These are phyloP conservation scores for Bombus soroeensis DNA, from an alignment of 1,140 invertebrate species.

Conservation along the genomic window DNA sequence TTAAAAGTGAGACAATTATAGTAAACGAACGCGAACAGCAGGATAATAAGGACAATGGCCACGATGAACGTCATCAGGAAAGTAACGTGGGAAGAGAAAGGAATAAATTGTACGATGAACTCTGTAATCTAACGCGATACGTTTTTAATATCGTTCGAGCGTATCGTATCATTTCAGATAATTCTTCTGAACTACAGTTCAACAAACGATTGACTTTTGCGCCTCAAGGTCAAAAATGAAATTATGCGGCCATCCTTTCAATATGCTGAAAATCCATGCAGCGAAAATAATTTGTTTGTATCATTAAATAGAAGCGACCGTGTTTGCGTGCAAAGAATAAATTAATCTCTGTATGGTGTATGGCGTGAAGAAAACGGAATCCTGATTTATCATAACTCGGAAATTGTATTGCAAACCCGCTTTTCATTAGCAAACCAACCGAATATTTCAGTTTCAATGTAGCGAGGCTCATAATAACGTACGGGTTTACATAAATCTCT, in stretches of 20 bases:
- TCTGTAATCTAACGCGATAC: neutral
- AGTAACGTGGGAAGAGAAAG: slow-evolving; percentile 28
- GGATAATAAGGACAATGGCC: neutral
- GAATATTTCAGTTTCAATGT: too few species aligned
- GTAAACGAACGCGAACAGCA: neutral
- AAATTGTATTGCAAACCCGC: too few species aligned
- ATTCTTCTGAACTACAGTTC: neutral
- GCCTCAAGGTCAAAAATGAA: neutral
- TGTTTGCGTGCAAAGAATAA: too few species aligned
- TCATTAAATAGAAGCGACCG: too few species aligned
- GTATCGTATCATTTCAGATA: neutral
- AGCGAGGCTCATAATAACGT: too few species aligned
- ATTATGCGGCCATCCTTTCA: neutral
- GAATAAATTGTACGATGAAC: slow-evolving; percentile 12
- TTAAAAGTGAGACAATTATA: neutral
- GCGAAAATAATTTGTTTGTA: too few species aligned
- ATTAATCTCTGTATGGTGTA: too few species aligned
- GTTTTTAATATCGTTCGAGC: neutral
- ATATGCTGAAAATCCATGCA: too few species aligned
- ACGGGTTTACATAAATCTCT: too few species aligned
- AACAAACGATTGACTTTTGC: neutral
- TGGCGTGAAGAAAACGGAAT: too few species aligned
- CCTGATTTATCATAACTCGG: too few species aligned
- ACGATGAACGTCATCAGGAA: slow-evolving; percentile 3
- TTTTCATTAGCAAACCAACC: too few species aligned